phyloP scores from a whole-genome alignment of 1,140 invertebrate species.

The Aleiodes sp. region DNA sequence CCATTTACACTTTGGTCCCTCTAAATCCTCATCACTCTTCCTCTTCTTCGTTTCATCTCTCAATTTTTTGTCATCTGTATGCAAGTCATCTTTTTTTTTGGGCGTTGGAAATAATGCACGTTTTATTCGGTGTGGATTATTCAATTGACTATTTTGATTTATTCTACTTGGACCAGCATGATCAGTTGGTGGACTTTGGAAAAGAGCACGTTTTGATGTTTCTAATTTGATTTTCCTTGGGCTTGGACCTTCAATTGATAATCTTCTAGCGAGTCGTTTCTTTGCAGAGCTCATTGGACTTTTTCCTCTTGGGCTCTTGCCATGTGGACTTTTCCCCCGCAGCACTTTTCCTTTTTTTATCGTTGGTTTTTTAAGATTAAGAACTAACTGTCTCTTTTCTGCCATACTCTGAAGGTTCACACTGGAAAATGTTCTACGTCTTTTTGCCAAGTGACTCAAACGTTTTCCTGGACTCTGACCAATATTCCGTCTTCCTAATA shows the following conservation, averaged over 20 bases:
- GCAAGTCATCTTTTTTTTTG: slow-evolving; percentile 51
- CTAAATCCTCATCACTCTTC: slow-evolving; percentile 66
- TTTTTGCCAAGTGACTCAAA: slow-evolving; percentile 72
- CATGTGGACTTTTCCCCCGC: slow-evolving; percentile 56
- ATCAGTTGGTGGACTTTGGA: slow-evolving; percentile 69
- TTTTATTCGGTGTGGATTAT: slow-evolving; percentile 65
- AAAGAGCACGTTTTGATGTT: slow-evolving; percentile 71
- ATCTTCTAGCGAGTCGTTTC: slow-evolving; percentile 50
- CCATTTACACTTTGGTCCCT: slow-evolving; percentile 65
- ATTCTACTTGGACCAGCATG: slow-evolving; percentile 55
- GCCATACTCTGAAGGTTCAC: slow-evolving; percentile 58
- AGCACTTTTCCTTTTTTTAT: slow-evolving; percentile 55
- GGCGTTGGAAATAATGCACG: slow-evolving; percentile 70
- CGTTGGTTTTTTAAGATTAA: slow-evolving; percentile 54
- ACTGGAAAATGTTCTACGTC: slow-evolving; percentile 73
- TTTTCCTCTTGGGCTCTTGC: slow-evolving; percentile 53
- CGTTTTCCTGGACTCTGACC: slow-evolving; percentile 74
- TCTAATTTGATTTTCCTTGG: slow-evolving; percentile 58
- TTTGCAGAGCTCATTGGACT: slow-evolving; percentile 59
- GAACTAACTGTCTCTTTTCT: slow-evolving; percentile 54
- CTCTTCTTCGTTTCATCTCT: no score
- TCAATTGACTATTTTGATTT: neutral
- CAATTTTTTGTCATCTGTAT: slow-evolving; percentile 24
- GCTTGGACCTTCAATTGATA: slow-evolving; percentile 50
- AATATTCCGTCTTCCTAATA: slow-evolving; percentile 64